Evolutionary conservation across 2,888 invertebrate genomes (phyloP), one percentile per base, ranked within the genome.

Genomic region (Ochropleura plecta): DNA sequence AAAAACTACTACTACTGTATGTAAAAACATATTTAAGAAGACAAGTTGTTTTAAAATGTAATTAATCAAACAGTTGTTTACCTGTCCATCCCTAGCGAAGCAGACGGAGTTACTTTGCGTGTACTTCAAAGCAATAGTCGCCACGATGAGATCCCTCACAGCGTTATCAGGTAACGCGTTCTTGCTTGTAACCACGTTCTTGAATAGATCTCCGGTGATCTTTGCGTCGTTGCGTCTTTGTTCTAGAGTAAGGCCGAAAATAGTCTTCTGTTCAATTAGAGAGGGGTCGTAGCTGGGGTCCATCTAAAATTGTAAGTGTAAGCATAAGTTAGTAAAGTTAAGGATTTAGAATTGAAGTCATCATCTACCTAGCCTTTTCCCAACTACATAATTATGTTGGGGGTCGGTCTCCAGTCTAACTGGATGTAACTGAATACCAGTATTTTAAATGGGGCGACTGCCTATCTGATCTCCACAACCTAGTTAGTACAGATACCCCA

Each of bases 81-180:
- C 98, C 97, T 98, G 98, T 6, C 99, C 99, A 93, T 99, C 98
- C 88, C 98, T 98, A 0, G 99, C 99, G 90, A 98, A 99, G 92
- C 99, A 99, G 0, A 99, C 99, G 0, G 99, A 99, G 95, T 99
- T 99, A 88, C 99, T 99, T 94, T 99, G 99, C 0, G 99, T 99
- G 92, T 99, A 99, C 93, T 99, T 99, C 40, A 99, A 96, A 0
- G 99, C 98, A 78, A 99, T 99, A 0, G 99, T 99, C 0, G 99
- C 99, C 2, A 99, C 99, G 63, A 99, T 98, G 44, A 99, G 96
- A 94, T 99, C 99, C 72, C 99, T 97, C 6, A 99, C 91, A 0
- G 99, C 99, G 16, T 95, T 96, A 30, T 98, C 97, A 0, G 99
- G 97, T 30, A 99, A 88, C 8, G 93, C 91, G 79, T 98, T 97